Evolutionary conservation across 1,140 invertebrate genomes (phyloP).

Genomic region (Penaeus indicus): DNA sequence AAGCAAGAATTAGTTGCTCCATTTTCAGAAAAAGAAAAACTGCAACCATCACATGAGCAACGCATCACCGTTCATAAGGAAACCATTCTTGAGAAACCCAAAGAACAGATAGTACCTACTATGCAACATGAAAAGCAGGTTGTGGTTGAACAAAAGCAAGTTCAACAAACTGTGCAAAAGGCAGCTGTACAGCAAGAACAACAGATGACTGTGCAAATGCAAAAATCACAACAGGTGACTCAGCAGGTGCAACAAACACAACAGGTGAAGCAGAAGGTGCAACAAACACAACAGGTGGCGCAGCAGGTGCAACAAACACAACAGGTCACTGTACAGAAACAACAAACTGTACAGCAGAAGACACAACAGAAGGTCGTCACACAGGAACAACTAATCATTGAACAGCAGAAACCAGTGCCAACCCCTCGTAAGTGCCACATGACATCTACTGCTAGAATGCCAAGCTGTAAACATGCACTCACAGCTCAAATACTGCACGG

Average conservation of each 20-base stretch:
- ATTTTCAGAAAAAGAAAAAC: conserved; percentile 20
- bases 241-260: conserved; percentile 39
- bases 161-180: conserved; percentile 44
- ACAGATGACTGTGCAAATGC: conserved; percentile 40
- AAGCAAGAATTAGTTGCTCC: conserved; percentile 3
- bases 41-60: conserved; percentile 46
- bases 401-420: conserved; percentile 17
- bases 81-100: conserved; percentile 53
- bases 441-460: conserved; percentile 33
- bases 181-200: conserved; percentile 43
- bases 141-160: conserved; percentile 23
- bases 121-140: conserved; percentile 42
- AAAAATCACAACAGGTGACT: conserved; percentile 32
- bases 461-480: conserved; percentile 41
- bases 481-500: conserved; percentile 45
- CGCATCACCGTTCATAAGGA: conserved; percentile 48
- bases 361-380: conserved; percentile 46
- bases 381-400: conserved; percentile 46
- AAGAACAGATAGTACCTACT: conserved; percentile 32
- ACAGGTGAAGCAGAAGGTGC: conserved; percentile 23
- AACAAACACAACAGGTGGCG: conserved; percentile 38
- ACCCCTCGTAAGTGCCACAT: conserved; percentile 45
- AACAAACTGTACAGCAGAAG: conserved; percentile 42
- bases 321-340: conserved; percentile 55
- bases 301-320: conserved; percentile 39